A percentile compares a stretch with the other conserved stretches of the same genome.
Conservation (phyloP, 2,888 invertebrate species). For the Mellilla xanthometata region DNA sequence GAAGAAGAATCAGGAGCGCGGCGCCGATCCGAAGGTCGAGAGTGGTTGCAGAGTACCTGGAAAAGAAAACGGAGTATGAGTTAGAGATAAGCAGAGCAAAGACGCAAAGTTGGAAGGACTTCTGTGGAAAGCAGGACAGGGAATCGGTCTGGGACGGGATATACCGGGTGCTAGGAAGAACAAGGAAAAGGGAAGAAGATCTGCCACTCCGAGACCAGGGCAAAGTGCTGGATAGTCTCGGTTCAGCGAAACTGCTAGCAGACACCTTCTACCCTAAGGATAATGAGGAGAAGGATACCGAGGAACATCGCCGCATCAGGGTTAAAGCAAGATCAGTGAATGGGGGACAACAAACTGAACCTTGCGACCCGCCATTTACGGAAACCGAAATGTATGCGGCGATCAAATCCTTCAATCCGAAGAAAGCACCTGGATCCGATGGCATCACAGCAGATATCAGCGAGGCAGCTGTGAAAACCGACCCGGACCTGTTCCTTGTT, state of each 20-base stretch:
- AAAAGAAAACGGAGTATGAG: constrained; percentile 2
- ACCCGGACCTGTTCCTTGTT: too few relatives aligned
- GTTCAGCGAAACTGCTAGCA: too few relatives aligned
- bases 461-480: background rate
- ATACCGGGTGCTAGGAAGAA: too few relatives aligned
- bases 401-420: background rate
- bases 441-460: constrained; percentile 2
- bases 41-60: background rate
- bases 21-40: too few relatives aligned
- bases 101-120: constrained; percentile 18
- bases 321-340: background rate
- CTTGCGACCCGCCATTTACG: constrained; percentile 20
- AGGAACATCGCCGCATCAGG: too few relatives aligned
- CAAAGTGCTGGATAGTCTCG: background rate
- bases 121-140: constrained; percentile 18
- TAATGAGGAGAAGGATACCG: too few relatives aligned
- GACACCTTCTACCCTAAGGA: too few relatives aligned
- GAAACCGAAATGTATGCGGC: constrained; percentile 10
- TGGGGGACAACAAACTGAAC: background rate
- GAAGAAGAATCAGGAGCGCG: constrained; percentile 8
- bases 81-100: too few relatives aligned
- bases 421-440: constrained; percentile 4
- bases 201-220: too few relatives aligned
- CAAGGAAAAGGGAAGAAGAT: too few relatives aligned
- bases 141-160: constrained; percentile 23